These are phyloP conservation scores for Dendrolimus punctatus DNA, from an alignment of 1,140 invertebrate species.

Conservation along the genomic window DNA sequence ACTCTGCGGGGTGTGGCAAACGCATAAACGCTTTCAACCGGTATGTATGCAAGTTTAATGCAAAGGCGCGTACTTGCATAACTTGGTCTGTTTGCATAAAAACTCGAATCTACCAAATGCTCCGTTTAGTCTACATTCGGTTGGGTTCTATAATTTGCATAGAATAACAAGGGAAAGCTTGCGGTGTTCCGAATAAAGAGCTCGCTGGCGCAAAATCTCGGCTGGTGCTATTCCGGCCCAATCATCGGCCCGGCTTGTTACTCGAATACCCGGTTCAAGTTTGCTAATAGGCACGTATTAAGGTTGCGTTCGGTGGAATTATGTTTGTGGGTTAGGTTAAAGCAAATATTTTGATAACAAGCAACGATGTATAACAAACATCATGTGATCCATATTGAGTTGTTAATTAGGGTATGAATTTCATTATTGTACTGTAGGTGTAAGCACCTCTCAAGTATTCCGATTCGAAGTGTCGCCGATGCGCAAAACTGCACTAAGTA, in stretches of 20 bases:
- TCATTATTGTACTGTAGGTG: too few relatives aligned
- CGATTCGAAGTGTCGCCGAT: too few relatives aligned
- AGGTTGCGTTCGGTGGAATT: too few relatives aligned
- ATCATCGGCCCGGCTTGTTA: conserved; percentile 19
- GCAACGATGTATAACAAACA: too few relatives aligned
- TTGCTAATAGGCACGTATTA: too few relatives aligned
- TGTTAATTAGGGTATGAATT: too few relatives aligned
- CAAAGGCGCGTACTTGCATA: conserved; percentile 60
- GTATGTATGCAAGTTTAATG: conserved; percentile 54
- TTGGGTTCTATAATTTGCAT: conserved; percentile 52
- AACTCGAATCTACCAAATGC: conserved; percentile 54
- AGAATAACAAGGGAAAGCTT: conserved; percentile 60
- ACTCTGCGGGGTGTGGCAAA: conserved; percentile 11
- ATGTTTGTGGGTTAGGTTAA: too few relatives aligned
- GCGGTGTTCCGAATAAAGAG: conserved; percentile 32
- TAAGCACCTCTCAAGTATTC: too few relatives aligned
- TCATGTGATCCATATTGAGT: too few relatives aligned
- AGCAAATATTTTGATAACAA: too few relatives aligned
- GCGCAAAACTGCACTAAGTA: too few relatives aligned
- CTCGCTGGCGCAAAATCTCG: conserved; percentile 36
- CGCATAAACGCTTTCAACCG: conserved; percentile 47
- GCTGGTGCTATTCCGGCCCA: conserved; percentile 35
- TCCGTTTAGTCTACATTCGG: conserved; percentile 48
- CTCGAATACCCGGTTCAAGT: too few relatives aligned
- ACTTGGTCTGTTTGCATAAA: conserved; percentile 65